A percentile compares a stretch with the other conserved stretches of the same genome.
phyloP scores from a whole-genome alignment of 2,888 invertebrate species.

The Odontothrips loti region DNA sequence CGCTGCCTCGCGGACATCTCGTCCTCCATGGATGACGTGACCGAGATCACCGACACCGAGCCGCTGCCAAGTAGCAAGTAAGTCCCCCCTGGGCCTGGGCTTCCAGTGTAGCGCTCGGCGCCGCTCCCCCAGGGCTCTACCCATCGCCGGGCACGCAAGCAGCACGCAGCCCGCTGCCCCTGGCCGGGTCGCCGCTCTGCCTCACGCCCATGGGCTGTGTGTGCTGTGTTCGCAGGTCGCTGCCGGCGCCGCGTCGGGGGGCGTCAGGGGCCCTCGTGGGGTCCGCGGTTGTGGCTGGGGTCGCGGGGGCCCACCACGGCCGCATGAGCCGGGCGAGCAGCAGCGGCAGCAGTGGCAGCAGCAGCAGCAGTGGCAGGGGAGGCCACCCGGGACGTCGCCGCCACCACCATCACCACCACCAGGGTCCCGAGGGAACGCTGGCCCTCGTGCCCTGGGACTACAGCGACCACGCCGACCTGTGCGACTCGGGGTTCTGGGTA shows the following conservation, averaged over 20 bases:
- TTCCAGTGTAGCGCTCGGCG: no score
- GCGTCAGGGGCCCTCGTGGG: not conserved
- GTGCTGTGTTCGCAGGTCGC: not conserved
- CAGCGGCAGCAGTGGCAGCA: not conserved
- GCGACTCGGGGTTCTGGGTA: slow-evolving; percentile 20
- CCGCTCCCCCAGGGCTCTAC: no score
- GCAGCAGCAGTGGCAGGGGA: not conserved
- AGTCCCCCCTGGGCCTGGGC: no score
- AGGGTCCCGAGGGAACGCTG: not conserved
- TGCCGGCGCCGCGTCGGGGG: not conserved
- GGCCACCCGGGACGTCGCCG: no score
- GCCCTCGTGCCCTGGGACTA: slow-evolving; percentile 12
- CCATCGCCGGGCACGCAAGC: not conserved
- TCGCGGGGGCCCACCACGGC: not conserved
- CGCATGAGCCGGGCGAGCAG: not conserved
- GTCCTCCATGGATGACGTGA: not conserved
- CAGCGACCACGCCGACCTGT: slow-evolving; percentile 23
- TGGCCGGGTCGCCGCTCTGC: not conserved
- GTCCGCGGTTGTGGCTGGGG: not conserved
- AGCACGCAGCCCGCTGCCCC: not conserved
- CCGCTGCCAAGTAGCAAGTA: no score
- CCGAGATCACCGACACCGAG: not conserved
- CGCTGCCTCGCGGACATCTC: slow-evolving; percentile 6
- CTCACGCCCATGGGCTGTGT: not conserved
- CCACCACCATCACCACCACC: not conserved